phyloP scores from a whole-genome alignment of 2,797 vertebrate species.

The Propithecus deckenii region DNA sequence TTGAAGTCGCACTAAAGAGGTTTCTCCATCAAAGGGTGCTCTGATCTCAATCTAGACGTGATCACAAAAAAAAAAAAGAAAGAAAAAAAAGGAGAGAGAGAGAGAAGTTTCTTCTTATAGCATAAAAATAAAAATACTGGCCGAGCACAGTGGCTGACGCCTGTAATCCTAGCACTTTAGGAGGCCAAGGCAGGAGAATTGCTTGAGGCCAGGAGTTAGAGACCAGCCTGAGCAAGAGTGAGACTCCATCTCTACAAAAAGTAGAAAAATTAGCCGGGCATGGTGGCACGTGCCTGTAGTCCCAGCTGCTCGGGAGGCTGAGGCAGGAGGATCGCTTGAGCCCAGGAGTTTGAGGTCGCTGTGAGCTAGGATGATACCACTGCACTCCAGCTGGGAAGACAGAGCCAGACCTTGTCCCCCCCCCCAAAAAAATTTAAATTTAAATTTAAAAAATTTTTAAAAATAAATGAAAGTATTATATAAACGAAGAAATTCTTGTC shows the following conservation, averaged over 20 bases:
- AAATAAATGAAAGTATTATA: background rate
- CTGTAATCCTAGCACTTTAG: background rate
- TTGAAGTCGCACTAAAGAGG: background rate
- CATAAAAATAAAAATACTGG: constrained; percentile 15
- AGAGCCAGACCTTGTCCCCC: background rate
- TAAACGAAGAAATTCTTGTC: background rate
- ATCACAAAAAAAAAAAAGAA: background rate
- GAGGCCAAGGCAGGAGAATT: background rate
- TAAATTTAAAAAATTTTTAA: background rate
- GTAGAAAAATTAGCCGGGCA: background rate
- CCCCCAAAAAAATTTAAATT: no score
- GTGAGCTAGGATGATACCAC: background rate
- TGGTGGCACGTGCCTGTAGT: background rate
- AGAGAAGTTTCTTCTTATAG: background rate
- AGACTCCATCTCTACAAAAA: background rate
- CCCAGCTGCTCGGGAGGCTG: background rate
- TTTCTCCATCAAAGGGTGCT: background rate
- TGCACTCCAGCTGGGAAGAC: background rate
- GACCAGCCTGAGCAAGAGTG: background rate
- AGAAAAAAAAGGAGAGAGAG: no score
- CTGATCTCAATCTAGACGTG: background rate
- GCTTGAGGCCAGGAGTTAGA: background rate
- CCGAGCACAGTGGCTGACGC: background rate
- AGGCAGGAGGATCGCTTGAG: background rate
- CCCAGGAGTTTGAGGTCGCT: background rate